Evolutionary conservation across 35 echinoderm and acorn worm genomes (phyloP).

Genomic region (Heliocidaris tuberculata): DNA sequence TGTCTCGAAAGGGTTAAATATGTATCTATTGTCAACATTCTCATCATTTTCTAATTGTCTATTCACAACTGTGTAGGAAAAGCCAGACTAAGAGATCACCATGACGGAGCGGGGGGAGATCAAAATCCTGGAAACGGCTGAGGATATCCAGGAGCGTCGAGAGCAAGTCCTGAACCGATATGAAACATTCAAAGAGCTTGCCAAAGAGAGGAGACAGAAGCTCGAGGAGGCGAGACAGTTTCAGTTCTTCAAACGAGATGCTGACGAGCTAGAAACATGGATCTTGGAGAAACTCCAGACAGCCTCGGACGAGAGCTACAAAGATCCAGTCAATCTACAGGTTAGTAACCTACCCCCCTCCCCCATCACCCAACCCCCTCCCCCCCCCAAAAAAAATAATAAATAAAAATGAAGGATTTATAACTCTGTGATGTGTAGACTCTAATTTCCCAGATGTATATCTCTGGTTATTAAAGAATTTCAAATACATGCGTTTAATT

Average conservation of each 20-base stretch:
- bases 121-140: conserved; percentile 94
- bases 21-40: neutral
- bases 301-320: conserved; percentile 99
- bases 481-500: neutral
- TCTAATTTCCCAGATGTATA: neutral
- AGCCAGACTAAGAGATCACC: conserved; percentile 57
- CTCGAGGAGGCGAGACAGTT: conserved; percentile 92
- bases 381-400: too few species aligned
- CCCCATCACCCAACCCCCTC: neutral
- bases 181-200: conserved; percentile 86
- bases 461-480: neutral
- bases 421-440: neutral
- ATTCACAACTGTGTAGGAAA: conserved; percentile 59
- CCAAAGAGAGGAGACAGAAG: conserved; percentile 77
- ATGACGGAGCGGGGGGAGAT: conserved; percentile 84
- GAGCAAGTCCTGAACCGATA: conserved; percentile 86
- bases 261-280: conserved; percentile 98
- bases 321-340: conserved; percentile 96
- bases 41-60: neutral
- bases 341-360: conserved; percentile 17
- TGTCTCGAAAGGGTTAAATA: too few species aligned
- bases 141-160: conserved; percentile 86
- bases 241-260: conserved; percentile 97
- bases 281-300: conserved; percentile 99
- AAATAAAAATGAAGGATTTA: neutral